Evolutionary conservation across 2,888 invertebrate species (phyloP), one percentile per base, ranked within the genome.

Genomic region (Drosophila percnosoma): DNA sequence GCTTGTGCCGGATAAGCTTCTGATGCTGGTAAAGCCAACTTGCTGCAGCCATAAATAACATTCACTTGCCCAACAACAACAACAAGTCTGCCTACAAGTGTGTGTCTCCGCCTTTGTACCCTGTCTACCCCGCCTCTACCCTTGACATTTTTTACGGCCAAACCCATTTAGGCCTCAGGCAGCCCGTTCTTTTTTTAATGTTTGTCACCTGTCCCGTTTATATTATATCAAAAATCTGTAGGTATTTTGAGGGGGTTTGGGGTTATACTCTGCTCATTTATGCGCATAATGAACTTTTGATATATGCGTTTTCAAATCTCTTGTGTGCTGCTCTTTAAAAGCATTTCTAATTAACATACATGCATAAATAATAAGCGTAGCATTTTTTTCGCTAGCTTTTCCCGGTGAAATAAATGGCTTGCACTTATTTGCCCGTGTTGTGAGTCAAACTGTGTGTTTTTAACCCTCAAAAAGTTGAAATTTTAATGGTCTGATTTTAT

Each of bases 321-420:
- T 69, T 68, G 80, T 84, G 86, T 75, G 85, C 75, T 75, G 85
- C 75, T 78, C 80, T 82, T 87, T 80, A 89, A 87, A 87, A 82
- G 80, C 87, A 89, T 87, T 89, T 87, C 83, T 89, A 82, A 89
- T 87, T 87, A 87, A 87, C 87, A 89, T 87, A 89, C 78, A 85
- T 89, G 77, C 85, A 87, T 87, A 87, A 70, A 78, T 87, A 88
- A 88, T 78, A 81, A 78, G 70, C 82, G 67, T 72, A 75, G 78
- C 70, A 68, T 45, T 45, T 45, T 76, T 84, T 74, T 75, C 70
- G 72, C 75, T 78, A 61, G 63, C 80, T 57, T 72, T 64, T 57
- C 21, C 34, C 60, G 57, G 49, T 64, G 51, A 64, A 75, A 75
- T 78, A 82, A 87, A 76, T 83, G 73, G 73, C 83, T 76, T 75